Percentiles rank a stretch among this genome's conserved stretches.
phyloP scores from a whole-genome alignment of 2,797 vertebrate genomes.

The Adelosebastes latens region DNA sequence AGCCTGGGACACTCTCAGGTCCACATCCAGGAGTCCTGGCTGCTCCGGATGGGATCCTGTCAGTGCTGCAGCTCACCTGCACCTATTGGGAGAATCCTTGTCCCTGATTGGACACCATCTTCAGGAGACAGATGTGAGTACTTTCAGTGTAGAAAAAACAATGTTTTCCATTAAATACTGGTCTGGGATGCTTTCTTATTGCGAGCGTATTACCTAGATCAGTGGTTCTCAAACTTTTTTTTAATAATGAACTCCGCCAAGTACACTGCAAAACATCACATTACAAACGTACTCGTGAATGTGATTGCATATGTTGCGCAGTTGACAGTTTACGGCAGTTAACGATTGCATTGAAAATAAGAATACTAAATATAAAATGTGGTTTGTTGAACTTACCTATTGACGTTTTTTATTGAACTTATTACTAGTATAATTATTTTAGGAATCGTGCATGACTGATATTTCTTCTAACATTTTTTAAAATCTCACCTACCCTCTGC shows the following conservation, averaged over 20 bases:
- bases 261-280: neutral
- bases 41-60: constrained; percentile 87
- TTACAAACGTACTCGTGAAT: neutral
- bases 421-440: neutral
- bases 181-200: neutral
- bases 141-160: neutral
- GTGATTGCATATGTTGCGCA: neutral
- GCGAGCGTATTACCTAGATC: neutral
- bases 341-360: no score
- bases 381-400: neutral
- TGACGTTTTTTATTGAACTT: neutral
- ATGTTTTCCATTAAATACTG: neutral
- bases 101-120: constrained; percentile 93
- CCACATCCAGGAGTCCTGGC: constrained; percentile 72
- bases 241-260: no score
- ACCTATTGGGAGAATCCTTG: constrained; percentile 95
- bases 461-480: no score
- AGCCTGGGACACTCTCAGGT: constrained; percentile 74
- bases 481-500: neutral
- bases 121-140: constrained; percentile 91
- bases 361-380: neutral
- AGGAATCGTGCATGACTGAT: neutral
- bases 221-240: no score
- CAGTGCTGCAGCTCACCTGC: constrained; percentile 92
- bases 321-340: neutral